phyloP scores from a whole-genome alignment of 2,797 vertebrate species.

The Rhynchotus rufescens region DNA sequence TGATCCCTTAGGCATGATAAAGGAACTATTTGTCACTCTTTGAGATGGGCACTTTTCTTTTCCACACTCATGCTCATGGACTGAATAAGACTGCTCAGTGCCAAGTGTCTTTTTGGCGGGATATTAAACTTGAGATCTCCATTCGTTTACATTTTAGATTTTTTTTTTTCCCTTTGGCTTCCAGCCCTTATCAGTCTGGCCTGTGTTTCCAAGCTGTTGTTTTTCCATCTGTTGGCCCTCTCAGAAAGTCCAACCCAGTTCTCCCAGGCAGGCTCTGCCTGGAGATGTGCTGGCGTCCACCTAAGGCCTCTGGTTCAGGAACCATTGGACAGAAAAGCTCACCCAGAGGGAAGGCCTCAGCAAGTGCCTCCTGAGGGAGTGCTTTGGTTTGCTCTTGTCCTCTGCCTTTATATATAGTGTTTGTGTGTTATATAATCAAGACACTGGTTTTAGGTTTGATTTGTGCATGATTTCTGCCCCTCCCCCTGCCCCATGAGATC shows the following conservation, averaged over 20 bases:
- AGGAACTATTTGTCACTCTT: background rate
- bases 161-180: background rate
- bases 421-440: background rate
- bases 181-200: background rate
- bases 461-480: background rate
- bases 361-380: background rate
- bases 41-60: background rate
- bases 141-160: background rate
- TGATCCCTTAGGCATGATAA: background rate
- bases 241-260: background rate
- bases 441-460: fast-evolving
- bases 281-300: background rate
- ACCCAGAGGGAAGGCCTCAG: background rate
- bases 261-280: background rate
- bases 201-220: background rate
- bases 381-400: background rate
- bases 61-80: background rate
- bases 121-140: background rate
- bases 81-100: background rate
- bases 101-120: background rate
- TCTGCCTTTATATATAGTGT: background rate
- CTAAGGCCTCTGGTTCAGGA: background rate
- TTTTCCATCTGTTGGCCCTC: background rate
- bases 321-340: background rate
- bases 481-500: background rate